Evolutionary conservation across 2,888 invertebrate species (phyloP).

Genomic region (Chirona hameri): DNA sequence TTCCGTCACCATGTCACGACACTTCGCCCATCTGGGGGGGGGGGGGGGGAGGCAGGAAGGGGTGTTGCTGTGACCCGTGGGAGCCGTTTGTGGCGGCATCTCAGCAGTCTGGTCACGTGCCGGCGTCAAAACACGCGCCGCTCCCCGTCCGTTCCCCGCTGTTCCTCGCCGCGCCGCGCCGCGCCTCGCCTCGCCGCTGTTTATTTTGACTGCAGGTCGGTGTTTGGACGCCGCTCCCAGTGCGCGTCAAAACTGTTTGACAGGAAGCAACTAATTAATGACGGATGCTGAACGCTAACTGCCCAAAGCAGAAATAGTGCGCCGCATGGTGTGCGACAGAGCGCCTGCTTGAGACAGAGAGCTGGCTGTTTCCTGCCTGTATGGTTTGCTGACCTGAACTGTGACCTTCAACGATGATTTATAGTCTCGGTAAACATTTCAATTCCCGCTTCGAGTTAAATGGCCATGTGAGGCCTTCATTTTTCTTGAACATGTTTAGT

Average conservation of each 20-base stretch:
- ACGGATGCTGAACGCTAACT: background rate
- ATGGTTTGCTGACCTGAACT: too few species aligned
- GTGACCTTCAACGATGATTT: too few species aligned
- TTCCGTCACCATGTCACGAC: background rate
- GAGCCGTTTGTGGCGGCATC: background rate
- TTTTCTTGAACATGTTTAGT: too few species aligned
- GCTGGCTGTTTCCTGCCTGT: background rate
- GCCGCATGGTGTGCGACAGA: background rate
- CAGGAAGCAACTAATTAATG: constrained; percentile 8
- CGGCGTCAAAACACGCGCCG: background rate
- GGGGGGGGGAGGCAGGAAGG: background rate
- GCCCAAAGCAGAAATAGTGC: background rate
- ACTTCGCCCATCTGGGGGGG: background rate
- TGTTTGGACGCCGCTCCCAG: constrained; percentile 6
- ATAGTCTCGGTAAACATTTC: too few species aligned
- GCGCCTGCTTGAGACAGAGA: too few species aligned
- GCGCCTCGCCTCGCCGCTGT: background rate
- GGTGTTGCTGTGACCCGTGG: too few species aligned
- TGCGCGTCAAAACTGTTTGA: background rate
- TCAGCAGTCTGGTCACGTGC: background rate
- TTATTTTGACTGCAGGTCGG: background rate
- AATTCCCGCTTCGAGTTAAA: too few species aligned
- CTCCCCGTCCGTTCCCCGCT: background rate
- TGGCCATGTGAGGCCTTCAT: too few species aligned
- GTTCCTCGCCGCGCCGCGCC: background rate